Conservation (phyloP, 1,140 invertebrate species). For the Platyscapa corneri region DNA sequence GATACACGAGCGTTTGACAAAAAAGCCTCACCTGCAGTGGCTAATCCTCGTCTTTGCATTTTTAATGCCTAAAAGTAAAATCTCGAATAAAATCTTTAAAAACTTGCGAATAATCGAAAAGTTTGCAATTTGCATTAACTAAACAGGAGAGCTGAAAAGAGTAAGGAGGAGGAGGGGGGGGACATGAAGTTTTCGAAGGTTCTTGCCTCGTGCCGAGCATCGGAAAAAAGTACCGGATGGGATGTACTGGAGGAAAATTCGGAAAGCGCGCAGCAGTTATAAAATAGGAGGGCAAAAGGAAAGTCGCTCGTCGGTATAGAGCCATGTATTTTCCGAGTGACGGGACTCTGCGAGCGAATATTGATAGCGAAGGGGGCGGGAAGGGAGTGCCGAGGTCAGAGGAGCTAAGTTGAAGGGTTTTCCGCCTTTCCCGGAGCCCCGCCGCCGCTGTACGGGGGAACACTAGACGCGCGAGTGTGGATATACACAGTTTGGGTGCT, state of each 20-base stretch:
- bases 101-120: background rate
- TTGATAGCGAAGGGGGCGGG: background rate
- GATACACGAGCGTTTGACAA: background rate
- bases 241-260: background rate
- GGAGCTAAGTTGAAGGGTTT: conserved; percentile 51
- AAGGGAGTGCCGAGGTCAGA: conserved; percentile 23
- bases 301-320: background rate
- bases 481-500: conserved; percentile 65
- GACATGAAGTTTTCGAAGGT: background rate
- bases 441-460: conserved; percentile 58
- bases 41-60: background rate
- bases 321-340: background rate
- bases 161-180: no score
- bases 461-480: conserved; percentile 49
- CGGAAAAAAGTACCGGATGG: background rate
- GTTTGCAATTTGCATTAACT: background rate
- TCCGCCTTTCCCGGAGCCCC: conserved; percentile 21
- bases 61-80: background rate
- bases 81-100: background rate
- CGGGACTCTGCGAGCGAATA: background rate
- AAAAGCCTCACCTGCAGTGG: background rate
- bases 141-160: background rate
- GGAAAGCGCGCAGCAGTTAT: background rate
- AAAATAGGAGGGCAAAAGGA: background rate
- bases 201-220: background rate